phyloP scores from a whole-genome alignment of 2,888 invertebrate genomes.

The Rotaria socialis region DNA sequence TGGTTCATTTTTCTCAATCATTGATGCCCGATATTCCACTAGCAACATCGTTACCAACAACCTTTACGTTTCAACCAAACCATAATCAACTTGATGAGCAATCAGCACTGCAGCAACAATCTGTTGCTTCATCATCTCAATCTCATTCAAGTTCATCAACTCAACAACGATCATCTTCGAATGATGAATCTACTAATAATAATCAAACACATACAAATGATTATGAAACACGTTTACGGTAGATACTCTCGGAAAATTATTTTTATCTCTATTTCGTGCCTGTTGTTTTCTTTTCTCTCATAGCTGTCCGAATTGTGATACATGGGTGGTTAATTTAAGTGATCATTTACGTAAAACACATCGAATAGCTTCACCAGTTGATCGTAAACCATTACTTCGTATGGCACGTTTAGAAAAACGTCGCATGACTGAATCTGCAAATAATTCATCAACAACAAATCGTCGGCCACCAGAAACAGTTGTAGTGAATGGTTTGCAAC shows the following conservation, averaged over 20 bases:
- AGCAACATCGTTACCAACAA: slow-evolving; percentile 32
- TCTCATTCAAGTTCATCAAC: not conserved
- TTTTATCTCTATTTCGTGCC: no score
- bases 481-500: not conserved
- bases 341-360: slow-evolving; percentile 34
- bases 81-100: slow-evolving; percentile 1
- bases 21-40: not conserved
- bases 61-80: slow-evolving; percentile 12
- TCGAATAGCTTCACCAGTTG: slow-evolving; percentile 13
- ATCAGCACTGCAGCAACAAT: slow-evolving; percentile 10
- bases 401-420: slow-evolving; percentile 31
- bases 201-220: not conserved
- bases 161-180: not conserved
- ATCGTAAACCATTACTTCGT: slow-evolving; percentile 15
- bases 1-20: slow-evolving; percentile 33
- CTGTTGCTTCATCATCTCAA: not conserved
- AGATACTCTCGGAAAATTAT: not conserved
- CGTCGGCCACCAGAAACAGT: not conserved
- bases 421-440: slow-evolving; percentile 24
- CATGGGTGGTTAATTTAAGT: slow-evolving; percentile 34
- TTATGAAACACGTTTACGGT: slow-evolving; percentile 25
- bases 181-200: not conserved
- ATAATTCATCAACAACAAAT: not conserved
- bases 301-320: slow-evolving; percentile 22
- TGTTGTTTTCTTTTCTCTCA: no score